Evolutionary conservation across 2,888 invertebrate genomes (phyloP), one percentile per base, ranked within the genome.

Genomic region (Colletes collaris): DNA sequence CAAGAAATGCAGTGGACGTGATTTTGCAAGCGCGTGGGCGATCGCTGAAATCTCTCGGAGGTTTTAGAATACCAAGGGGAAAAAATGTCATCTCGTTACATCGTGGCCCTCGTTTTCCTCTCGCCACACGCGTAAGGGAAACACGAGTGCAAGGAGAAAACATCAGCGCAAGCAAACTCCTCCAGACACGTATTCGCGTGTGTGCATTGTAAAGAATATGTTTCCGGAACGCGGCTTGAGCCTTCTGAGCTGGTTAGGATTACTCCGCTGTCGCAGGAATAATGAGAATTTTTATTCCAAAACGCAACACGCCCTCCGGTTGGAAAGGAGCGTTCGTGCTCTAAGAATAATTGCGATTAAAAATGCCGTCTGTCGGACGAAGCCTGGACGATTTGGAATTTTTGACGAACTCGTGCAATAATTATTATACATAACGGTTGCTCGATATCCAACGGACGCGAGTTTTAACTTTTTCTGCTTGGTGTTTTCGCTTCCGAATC

Each of bases 221-320:
- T 52, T 78, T 49, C 49, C 70, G 52, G 55, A 27, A 55, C 49
- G 49, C 59, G 55, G 64, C 55, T 78, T 76, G 70, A 76, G 76
- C 49, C 53, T 59, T 13, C 37, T 59, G 37, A 40, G 52, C 53
- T 64, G 40, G 64, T 70, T 16, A 40, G 70, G 77, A 78, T 76
- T 76, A 78, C 64, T 27, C 46, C 69, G 58, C 35, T 69, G 46
- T 40, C 37, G 60, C 46, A 58, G 44, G 72, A 78, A 76, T 76
- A 72, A 77, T 72, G 79, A 77, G 78, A 66, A 77, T 77, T 72
- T 72, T 79, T 78, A 79, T 72, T 67, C 59, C 58, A 55, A 63
- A 72, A 37, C 37, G 40, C n/a, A 19, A 53, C 44, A 37, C 40
- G 40, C 4, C 13, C n/a, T 27, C 4, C 27, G 46, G 19, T 69